Evolutionary conservation across 2,888 invertebrate genomes (phyloP), one percentile per base, ranked within the genome.

Genomic region (Trachelus tabidus): DNA sequence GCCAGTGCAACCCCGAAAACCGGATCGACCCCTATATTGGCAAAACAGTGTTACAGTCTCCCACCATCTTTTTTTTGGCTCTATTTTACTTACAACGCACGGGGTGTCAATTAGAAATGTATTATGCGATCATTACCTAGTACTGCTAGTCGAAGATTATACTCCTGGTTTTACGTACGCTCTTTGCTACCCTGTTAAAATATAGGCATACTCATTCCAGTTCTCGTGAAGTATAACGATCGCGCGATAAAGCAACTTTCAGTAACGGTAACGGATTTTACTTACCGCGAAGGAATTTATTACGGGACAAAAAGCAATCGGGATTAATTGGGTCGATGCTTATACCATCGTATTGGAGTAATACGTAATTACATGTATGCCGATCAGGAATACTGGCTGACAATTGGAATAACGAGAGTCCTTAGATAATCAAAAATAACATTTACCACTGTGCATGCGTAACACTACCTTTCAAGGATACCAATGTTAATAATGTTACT

Each of bases 21-120:
- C 56, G 78, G 35, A 68, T 30, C 76, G 76, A 35, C 73, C 76
- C 75, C 69, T 69, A 56, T 78, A 78, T 78, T 78, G 78, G 78
- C 78, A 78, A 75, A 78, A 78, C 76, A 78, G 56, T 56, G 56
- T 35, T 35, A 34, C n/a, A n/a, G 31, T 75, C 30, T 75, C 30
- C 75, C 75, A 23, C 34, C 33, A 35, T 73, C 12, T 35, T 23
- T 34, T 73, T 73, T 73, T 30, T 34, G 11, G 9, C n/a, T 73
- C n/a, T 75, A n/a, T 35, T 35, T 74, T 12, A 11, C 37, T 35
- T 37, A 15, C 9, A 23, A 56, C 56, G 56, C 9, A 56, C 56
- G 56, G 56, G 56, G 9, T 23, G 56, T 56, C 56, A 56, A 56
- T 56, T 56, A 56, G 56, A 56, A 15, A 23, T 9, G 56, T 56